Conservation (phyloP, 2,797 vertebrate genomes). For the Australoheros facetus region DNA sequence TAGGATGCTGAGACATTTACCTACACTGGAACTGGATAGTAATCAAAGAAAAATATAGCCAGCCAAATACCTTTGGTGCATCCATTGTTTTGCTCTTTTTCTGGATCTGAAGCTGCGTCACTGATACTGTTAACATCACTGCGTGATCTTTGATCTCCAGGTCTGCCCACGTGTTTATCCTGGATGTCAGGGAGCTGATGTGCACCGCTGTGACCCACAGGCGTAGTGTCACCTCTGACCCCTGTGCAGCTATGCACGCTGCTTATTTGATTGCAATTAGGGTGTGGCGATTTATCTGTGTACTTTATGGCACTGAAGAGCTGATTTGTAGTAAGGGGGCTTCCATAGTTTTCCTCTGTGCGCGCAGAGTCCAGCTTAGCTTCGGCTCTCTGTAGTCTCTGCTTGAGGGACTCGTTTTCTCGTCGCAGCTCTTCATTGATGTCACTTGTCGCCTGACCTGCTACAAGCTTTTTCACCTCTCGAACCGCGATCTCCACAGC, state of each 20-base stretch:
- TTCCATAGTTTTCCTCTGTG: not conserved
- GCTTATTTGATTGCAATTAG: not conserved
- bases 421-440: constrained; percentile 63
- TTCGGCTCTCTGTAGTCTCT: constrained; percentile 64
- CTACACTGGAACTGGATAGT: not conserved
- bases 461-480: constrained; percentile 71
- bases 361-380: constrained; percentile 41
- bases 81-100: not conserved
- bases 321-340: not conserved
- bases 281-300: not conserved
- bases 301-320: not conserved
- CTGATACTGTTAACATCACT: fast-evolving
- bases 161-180: not conserved
- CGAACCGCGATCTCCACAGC: constrained; percentile 76
- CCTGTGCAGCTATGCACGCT: not conserved
- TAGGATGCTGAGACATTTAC: not conserved
- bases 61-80: constrained; percentile 18
- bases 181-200: not conserved
- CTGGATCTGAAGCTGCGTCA: not conserved
- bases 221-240: not conserved
- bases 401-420: constrained; percentile 74
- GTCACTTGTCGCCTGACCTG: constrained; percentile 55
- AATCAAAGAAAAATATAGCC: not conserved
- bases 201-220: not conserved
- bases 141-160: not conserved